phyloP scores from a whole-genome alignment of 2,888 invertebrate species.

The Digitonthophagus gazella region DNA sequence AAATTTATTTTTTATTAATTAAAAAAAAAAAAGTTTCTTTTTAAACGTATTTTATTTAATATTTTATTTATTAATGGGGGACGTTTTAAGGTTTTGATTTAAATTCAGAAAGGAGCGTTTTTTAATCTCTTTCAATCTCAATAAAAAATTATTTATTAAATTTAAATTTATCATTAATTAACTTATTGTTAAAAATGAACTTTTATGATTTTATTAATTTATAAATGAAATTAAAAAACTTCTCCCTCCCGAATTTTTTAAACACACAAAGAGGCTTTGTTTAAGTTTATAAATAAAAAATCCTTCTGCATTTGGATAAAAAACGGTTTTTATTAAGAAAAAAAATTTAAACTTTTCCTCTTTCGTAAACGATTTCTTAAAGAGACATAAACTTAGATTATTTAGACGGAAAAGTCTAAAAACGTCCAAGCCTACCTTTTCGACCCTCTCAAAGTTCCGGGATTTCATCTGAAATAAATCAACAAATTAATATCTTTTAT shows the following conservation, averaged over 20 bases:
- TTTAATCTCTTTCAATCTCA: slow-evolving; percentile 10
- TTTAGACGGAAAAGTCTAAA: slow-evolving; percentile 25
- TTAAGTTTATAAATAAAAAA: slow-evolving; percentile 42
- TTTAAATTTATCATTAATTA: not conserved
- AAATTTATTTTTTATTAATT: slow-evolving; percentile 10
- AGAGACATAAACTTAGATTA: slow-evolving; percentile 11
- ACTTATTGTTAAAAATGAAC: not conserved
- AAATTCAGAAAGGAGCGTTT: slow-evolving; percentile 42
- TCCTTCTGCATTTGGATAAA: slow-evolving; percentile 28
- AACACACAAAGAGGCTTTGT: slow-evolving; percentile 42
- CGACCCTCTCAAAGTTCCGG: slow-evolving; percentile 96
- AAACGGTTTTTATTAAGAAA: too few relatives aligned
- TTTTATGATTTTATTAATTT: not conserved
- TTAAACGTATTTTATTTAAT: not conserved
- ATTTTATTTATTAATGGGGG: not conserved
- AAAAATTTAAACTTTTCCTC: slow-evolving; percentile 36
- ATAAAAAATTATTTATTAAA: not conserved
- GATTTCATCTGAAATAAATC: slow-evolving; percentile 83
- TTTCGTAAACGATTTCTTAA: slow-evolving; percentile 17
- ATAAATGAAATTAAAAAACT: slow-evolving; percentile 38
- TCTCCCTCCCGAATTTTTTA: slow-evolving; percentile 50
- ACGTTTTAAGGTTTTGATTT: not conserved
- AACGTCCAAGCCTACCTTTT: slow-evolving; percentile 72
- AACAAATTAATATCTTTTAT: not conserved
- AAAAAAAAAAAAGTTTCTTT: not conserved